Conservation (phyloP, 2,797 vertebrate genomes). For the Pangasius krempfi region DNA sequence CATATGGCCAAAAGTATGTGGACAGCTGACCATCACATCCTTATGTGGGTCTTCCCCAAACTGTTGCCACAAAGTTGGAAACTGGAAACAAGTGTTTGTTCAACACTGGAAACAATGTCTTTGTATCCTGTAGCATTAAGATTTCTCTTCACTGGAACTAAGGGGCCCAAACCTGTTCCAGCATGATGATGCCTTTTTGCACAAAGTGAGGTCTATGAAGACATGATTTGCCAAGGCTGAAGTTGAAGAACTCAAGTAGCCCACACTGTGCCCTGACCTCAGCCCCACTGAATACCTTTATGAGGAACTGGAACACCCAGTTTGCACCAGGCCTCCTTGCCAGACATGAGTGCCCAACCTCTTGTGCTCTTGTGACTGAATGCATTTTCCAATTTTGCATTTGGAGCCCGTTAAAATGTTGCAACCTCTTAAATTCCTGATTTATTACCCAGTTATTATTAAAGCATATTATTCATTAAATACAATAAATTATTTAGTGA, state of each 20-base stretch:
- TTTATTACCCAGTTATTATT: background rate
- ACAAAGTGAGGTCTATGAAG: background rate
- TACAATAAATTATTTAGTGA: background rate
- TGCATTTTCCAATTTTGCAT: background rate
- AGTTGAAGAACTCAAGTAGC: background rate
- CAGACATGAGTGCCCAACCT: background rate
- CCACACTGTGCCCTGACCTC: no score
- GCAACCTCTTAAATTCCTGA: background rate
- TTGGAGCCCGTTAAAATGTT: background rate
- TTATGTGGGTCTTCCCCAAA: background rate
- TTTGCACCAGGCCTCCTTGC: background rate
- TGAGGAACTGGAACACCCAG: background rate
- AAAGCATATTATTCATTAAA: background rate
- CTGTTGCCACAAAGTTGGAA: background rate
- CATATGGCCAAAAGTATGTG: background rate
- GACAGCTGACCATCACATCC: background rate
- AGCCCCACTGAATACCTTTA: background rate
- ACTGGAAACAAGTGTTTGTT: background rate
- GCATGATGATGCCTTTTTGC: background rate
- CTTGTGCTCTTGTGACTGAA: background rate
- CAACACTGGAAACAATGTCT: no score
- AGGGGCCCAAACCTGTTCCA: background rate
- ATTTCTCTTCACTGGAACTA: background rate
- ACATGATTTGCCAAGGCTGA: background rate
- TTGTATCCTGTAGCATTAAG: background rate